phyloP scores from a whole-genome alignment of 2,888 invertebrate genomes.

The Spilosoma lubricipeda region DNA sequence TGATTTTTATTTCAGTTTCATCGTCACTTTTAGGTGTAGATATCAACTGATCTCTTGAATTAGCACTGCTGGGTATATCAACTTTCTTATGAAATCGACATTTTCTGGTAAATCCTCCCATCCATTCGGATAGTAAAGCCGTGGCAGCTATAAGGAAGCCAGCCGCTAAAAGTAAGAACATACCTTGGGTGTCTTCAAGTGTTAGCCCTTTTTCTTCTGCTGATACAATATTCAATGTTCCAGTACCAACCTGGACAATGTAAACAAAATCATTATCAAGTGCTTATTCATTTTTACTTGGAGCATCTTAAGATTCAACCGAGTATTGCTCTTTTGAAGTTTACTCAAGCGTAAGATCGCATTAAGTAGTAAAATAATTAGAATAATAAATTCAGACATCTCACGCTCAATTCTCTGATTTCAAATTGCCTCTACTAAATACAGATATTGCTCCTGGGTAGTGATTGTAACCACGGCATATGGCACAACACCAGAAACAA shows the following conservation, averaged over 20 bases:
- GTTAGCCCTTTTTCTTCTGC: constrained; percentile 91
- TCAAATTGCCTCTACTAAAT: not conserved
- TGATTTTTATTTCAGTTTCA: constrained; percentile 47
- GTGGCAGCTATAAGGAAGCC: constrained; percentile 89
- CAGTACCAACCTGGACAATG: constrained; percentile 73
- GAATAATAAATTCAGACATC: too few species aligned
- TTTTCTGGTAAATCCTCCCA: constrained; percentile 89
- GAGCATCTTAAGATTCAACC: too few species aligned
- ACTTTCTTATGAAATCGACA: constrained; percentile 73
- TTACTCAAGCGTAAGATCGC: not conserved
- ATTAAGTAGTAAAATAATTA: too few species aligned
- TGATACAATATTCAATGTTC: constrained; percentile 72
- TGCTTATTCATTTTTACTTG: not conserved
- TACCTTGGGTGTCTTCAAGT: constrained; percentile 93
- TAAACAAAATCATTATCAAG: constrained; percentile 6
- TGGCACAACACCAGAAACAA: not conserved
- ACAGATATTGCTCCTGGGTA: too few species aligned
- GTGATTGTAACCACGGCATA: not conserved
- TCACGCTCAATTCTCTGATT: too few species aligned
- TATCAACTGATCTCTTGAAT: constrained; percentile 61
- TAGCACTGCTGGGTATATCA: constrained; percentile 45
- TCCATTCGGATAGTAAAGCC: constrained; percentile 89
- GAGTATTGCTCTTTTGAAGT: not conserved
- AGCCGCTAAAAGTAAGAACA: constrained; percentile 90
- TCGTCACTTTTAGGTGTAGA: constrained; percentile 49